Evolutionary conservation across 1,140 invertebrate genomes (phyloP).

Genomic region (Choristoneura fumiferana): DNA sequence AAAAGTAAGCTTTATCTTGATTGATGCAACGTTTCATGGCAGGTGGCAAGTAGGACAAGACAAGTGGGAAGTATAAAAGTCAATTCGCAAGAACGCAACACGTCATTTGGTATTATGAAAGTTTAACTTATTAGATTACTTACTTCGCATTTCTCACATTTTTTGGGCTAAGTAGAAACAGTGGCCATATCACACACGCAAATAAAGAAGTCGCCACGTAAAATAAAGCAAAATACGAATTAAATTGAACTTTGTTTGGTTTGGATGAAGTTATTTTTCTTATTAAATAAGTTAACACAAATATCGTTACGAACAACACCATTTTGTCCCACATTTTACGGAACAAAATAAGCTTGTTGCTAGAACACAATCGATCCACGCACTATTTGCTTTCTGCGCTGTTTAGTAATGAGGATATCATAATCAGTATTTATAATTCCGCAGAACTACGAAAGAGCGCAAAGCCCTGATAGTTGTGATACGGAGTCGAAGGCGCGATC

Average conservation of each 20-base stretch:
- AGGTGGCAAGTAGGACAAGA: too few species aligned
- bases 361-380: conserved; percentile 22
- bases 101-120: too few species aligned
- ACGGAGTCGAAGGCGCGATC: background rate
- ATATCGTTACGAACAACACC: conserved; percentile 34
- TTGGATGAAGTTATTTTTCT: conserved; percentile 45
- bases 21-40: too few species aligned
- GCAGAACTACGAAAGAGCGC: conserved; percentile 3
- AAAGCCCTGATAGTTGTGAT: conserved; percentile 7
- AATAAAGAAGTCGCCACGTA: conserved; percentile 39
- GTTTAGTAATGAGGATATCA: conserved; percentile 30
- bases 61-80: too few species aligned
- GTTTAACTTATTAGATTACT: too few species aligned
- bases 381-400: conserved; percentile 31
- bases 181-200: conserved; percentile 50
- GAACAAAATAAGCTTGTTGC: conserved; percentile 1
- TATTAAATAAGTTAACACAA: conserved; percentile 33
- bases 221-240: conserved; percentile 46
- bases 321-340: conserved; percentile 50
- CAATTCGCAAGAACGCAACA: too few species aligned
- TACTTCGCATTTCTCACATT: conserved; percentile 56
- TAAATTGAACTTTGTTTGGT: conserved; percentile 50
- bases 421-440: conserved; percentile 14
- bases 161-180: conserved; percentile 51
- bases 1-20: too few species aligned